Evolutionary conservation across 2,888 invertebrate genomes (phyloP).

Genomic region (Athrips mouffetella): DNA sequence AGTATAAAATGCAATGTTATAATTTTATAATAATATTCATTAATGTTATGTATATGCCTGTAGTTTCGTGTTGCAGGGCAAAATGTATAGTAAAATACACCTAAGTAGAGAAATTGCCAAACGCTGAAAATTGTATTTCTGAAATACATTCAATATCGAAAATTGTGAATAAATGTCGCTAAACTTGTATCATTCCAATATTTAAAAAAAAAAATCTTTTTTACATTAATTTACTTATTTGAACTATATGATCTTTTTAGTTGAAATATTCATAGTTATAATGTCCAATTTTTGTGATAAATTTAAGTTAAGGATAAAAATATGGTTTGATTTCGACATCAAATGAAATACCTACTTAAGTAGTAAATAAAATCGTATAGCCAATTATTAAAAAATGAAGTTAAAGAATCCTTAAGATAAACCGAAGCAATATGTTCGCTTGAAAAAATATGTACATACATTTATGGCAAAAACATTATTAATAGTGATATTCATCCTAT

Average conservation of each 20-base stretch:
- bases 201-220: not conserved
- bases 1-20: constrained; percentile 15
- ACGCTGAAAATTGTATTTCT: constrained; percentile 27
- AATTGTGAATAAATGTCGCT: too few relatives aligned
- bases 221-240: too few relatives aligned
- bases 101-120: constrained; percentile 32
- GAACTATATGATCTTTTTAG: not conserved
- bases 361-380: too few relatives aligned
- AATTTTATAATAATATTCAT: not conserved
- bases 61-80: not conserved
- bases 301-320: too few relatives aligned
- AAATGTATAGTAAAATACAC: constrained; percentile 20
- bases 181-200: too few relatives aligned
- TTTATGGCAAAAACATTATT: not conserved
- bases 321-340: too few relatives aligned
- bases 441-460: constrained; percentile 3
- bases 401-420: too few relatives aligned
- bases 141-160: constrained; percentile 25
- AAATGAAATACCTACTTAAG: too few relatives aligned
- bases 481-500: not conserved
- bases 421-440: constrained; percentile 7
- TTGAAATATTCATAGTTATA: too few relatives aligned
- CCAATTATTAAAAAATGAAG: too few relatives aligned
- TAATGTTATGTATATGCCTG: not conserved
- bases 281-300: too few relatives aligned